Conservation (phyloP, 2,797 vertebrate genomes). For the Chrosomus eos region DNA sequence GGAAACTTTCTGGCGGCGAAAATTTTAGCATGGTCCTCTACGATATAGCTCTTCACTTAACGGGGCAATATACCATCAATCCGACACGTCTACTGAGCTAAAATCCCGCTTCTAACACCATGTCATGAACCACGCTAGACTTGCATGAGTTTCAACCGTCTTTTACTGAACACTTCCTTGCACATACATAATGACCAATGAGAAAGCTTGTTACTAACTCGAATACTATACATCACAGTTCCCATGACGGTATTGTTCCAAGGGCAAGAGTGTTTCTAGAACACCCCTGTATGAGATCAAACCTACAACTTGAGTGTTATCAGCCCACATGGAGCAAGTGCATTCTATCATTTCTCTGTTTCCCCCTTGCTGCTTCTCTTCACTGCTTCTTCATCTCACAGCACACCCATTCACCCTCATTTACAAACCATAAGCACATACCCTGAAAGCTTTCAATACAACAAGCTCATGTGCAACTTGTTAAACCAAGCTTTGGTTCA, state of each 20-base stretch:
- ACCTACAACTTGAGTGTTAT: slow-evolving; percentile 11
- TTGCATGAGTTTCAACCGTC: too few species aligned
- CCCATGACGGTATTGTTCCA: background rate
- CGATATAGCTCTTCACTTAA: too few species aligned
- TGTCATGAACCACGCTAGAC: too few species aligned
- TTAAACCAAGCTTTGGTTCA: slow-evolving; percentile 18
- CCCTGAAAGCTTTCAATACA: background rate
- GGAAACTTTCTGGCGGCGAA: too few species aligned
- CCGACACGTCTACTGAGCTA: too few species aligned
- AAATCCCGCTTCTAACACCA: too few species aligned
- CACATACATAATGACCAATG: too few species aligned
- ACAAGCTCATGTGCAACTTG: slow-evolving; percentile 1
- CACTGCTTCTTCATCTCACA: background rate
- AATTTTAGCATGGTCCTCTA: too few species aligned
- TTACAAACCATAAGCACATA: slow-evolving; percentile 13
- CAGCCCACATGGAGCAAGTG: background rate
- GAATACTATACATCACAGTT: too few species aligned
- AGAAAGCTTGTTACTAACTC: too few species aligned
- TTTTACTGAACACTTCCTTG: too few species aligned
- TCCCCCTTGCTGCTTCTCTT: slow-evolving; percentile 17
- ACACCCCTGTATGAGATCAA: slow-evolving; percentile 18
- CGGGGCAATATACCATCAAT: too few species aligned
- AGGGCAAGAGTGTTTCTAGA: background rate
- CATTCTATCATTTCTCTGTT: background rate
- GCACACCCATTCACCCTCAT: background rate